These are phyloP conservation scores for Drosophila busckii DNA, from an alignment of 1,140 invertebrate genomes.

Conservation along the genomic window DNA sequence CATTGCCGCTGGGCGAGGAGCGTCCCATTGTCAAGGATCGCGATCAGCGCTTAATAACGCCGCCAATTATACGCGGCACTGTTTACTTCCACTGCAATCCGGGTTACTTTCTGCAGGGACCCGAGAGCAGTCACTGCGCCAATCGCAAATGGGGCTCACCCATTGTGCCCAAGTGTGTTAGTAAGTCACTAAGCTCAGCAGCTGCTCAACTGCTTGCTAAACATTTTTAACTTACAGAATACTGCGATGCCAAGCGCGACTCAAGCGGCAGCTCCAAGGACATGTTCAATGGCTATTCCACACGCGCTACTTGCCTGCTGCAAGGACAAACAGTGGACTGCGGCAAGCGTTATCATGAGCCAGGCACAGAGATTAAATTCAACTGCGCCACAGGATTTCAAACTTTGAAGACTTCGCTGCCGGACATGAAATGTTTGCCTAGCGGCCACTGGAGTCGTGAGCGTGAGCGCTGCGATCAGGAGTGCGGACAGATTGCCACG, in stretches of 20 bases:
- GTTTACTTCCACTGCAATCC: conserved; percentile 45
- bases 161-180: conserved; percentile 47
- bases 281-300: conserved; percentile 46
- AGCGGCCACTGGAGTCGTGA: conserved; percentile 45
- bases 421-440: conserved; percentile 37
- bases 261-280: conserved; percentile 3
- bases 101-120: conserved; percentile 30
- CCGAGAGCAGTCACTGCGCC: conserved; percentile 29
- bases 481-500: conserved; percentile 57
- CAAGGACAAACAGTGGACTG: conserved; percentile 40
- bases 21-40: conserved; percentile 29
- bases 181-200: conserved; percentile 32
- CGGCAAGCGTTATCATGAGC: conserved; percentile 29
- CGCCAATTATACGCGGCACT: conserved; percentile 16
- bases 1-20: conserved; percentile 37
- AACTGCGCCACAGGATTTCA: conserved; percentile 51
- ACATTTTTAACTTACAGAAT: conserved; percentile 18
- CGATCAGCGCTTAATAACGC: conserved; percentile 1
- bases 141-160: conserved; percentile 39
- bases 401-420: background rate
- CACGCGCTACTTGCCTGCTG: conserved; percentile 27
- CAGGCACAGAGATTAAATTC: conserved; percentile 50
- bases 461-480: conserved; percentile 39
- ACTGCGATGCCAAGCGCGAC: conserved; percentile 34
- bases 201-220: background rate